phyloP scores from a whole-genome alignment of 2,888 invertebrate genomes.

The Caenorhabditis macrosperma region DNA sequence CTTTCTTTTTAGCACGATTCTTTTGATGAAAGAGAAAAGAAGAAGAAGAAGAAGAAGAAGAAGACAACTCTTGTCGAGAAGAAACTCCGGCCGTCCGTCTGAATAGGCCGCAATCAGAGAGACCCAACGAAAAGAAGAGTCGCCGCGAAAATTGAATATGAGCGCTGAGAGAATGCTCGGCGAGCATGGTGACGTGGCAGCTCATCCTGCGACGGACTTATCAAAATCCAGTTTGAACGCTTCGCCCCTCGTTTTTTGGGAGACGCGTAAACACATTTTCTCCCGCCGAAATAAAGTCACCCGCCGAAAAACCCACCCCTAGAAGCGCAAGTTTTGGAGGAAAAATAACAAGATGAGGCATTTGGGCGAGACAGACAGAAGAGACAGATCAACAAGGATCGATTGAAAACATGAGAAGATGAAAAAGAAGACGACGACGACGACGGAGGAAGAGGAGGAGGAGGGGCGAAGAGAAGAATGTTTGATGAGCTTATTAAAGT shows the following conservation, averaged over 20 bases:
- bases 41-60: no score
- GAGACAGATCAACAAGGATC: no score
- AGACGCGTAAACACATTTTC: constrained; percentile 38
- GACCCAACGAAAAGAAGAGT: background rate
- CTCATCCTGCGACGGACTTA: background rate
- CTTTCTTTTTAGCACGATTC: background rate
- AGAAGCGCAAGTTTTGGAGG: constrained; percentile 27
- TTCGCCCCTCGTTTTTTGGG: background rate
- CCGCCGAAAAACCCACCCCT: constrained; percentile 12
- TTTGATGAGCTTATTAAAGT: constrained; percentile 71
- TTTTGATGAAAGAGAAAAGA: no score
- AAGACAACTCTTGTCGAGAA: background rate
- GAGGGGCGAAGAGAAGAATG: constrained; percentile 74
- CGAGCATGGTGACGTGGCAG: constrained; percentile 8
- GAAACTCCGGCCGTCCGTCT: constrained; percentile 4
- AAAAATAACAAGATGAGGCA: no score
- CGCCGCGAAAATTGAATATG: constrained; percentile 5
- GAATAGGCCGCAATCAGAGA: constrained; percentile 17
- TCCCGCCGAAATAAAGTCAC: constrained; percentile 37
- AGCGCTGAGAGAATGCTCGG: constrained; percentile 6
- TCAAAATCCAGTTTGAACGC: constrained; percentile 14
- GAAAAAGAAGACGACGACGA: constrained; percentile 14
- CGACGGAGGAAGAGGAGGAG: background rate
- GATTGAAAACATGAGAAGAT: background rate
- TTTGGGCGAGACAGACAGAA: no score